These are phyloP conservation scores for Holocentrus rufus DNA, from an alignment of 2,797 vertebrate genomes.

Conservation along the genomic window DNA sequence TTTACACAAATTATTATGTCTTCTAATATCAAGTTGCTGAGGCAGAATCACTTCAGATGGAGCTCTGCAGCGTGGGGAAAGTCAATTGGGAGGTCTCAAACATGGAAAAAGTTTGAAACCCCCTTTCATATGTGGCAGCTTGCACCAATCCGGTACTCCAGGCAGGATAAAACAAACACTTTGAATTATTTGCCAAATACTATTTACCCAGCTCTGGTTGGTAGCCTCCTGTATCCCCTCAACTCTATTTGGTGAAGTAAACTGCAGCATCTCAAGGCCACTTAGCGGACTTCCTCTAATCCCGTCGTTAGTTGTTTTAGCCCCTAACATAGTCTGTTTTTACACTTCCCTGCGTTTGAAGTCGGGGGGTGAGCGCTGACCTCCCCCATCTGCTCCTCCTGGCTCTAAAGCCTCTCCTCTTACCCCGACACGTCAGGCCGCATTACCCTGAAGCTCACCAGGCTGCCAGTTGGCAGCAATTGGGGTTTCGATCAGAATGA, in stretches of 20 bases:
- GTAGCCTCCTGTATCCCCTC: constrained; percentile 13
- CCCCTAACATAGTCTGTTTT: constrained; percentile 89
- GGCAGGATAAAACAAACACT: constrained; percentile 17
- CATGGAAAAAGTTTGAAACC: too few relatives aligned
- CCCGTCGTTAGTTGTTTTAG: constrained; percentile 84
- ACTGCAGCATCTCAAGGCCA: constrained; percentile 84
- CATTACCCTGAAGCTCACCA: constrained; percentile 91
- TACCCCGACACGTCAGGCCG: constrained; percentile 87
- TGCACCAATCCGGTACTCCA: neutral
- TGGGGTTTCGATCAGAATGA: constrained; percentile 96
- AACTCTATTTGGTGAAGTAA: constrained; percentile 39
- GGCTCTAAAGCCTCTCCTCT: constrained; percentile 89
- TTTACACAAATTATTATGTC: too few relatives aligned
- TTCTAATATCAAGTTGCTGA: too few relatives aligned
- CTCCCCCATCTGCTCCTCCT: constrained; percentile 86
- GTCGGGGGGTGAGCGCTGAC: constrained; percentile 81
- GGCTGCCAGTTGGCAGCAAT: constrained; percentile 90
- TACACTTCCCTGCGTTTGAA: constrained; percentile 91
- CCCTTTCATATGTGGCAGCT: neutral
- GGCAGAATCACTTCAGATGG: too few relatives aligned
- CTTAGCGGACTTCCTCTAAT: constrained; percentile 93
- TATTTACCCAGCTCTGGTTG: constrained; percentile 15
- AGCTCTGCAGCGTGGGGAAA: too few relatives aligned
- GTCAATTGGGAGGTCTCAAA: too few relatives aligned
- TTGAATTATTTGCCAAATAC: constrained; percentile 3